Percentiles rank a stretch among this genome's conserved stretches.
These are phyloP conservation scores for Cantharis rufa DNA, from an alignment of 2,888 invertebrate genomes.

Conservation along the genomic window DNA sequence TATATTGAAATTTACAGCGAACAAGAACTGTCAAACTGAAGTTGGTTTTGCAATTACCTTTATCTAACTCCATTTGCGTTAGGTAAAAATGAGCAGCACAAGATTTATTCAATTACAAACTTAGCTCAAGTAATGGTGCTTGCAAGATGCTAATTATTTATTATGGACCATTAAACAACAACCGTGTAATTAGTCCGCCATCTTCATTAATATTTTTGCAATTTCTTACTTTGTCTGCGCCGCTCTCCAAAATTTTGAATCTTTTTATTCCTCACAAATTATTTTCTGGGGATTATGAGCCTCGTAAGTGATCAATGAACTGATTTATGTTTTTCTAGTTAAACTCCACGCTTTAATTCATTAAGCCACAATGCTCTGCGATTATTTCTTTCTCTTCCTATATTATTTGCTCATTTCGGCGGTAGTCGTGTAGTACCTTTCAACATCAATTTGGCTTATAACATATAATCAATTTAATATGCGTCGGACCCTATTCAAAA, in stretches of 20 bases:
- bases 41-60: constrained; percentile 20
- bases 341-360: background rate
- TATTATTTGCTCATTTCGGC: background rate
- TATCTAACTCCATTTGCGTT: constrained; percentile 6
- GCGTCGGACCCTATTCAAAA: background rate
- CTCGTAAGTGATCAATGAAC: background rate
- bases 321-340: background rate
- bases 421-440: background rate
- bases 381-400: background rate
- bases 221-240: background rate
- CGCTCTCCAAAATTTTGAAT: too few relatives aligned
- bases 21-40: constrained; percentile 18
- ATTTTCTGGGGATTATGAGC: background rate
- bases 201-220: background rate
- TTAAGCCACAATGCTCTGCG: background rate
- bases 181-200: background rate
- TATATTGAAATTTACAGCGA: constrained; percentile 18
- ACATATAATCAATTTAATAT: background rate
- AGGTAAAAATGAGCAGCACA: background rate
- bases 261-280: background rate
- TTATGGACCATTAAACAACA: background rate
- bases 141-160: constrained; percentile 1
- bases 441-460: background rate
- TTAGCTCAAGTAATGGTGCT: background rate
- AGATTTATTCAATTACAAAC: constrained; percentile 1